Percentiles rank a stretch among this genome's conserved stretches.
Conservation (phyloP, 2,888 invertebrate species). For the Priocnemis perturbator region DNA sequence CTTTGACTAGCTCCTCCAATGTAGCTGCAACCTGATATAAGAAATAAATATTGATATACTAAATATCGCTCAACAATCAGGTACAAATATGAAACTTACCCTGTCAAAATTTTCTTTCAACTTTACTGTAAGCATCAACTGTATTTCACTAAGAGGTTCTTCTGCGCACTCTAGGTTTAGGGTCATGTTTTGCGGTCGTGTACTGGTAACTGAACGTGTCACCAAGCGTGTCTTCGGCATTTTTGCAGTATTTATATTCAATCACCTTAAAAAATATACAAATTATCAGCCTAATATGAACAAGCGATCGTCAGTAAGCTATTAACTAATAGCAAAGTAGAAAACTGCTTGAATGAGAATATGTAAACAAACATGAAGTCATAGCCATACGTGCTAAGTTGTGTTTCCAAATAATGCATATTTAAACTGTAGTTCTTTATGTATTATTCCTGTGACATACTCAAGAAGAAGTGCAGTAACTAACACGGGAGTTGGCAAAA, state of each 20-base stretch:
- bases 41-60: constrained; percentile 1
- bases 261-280: not conserved
- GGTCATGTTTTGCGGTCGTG: constrained; percentile 66
- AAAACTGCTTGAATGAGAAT: too few species aligned
- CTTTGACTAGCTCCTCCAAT: constrained; percentile 69
- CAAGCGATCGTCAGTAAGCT: too few species aligned
- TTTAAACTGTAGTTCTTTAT: not conserved
- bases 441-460: not conserved
- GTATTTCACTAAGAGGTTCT: constrained; percentile 75
- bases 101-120: constrained; percentile 70
- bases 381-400: too few species aligned
- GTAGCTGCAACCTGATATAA: constrained; percentile 60
- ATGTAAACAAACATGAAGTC: too few species aligned
- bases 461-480: not conserved
- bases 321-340: too few species aligned
- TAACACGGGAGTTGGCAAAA: too few species aligned
- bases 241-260: constrained; percentile 12
- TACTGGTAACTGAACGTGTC: constrained; percentile 60
- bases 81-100: constrained; percentile 40
- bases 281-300: too few species aligned
- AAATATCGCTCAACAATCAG: not conserved
- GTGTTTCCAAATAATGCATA: not conserved
- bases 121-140: constrained; percentile 64
- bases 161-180: constrained; percentile 75
- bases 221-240: constrained; percentile 63